A percentile compares a stretch with the other conserved stretches of the same genome.
Evolutionary conservation across 2,113 vertebrate genomes (phyloP).

Genomic region (Prochilodus magdalenae): DNA sequence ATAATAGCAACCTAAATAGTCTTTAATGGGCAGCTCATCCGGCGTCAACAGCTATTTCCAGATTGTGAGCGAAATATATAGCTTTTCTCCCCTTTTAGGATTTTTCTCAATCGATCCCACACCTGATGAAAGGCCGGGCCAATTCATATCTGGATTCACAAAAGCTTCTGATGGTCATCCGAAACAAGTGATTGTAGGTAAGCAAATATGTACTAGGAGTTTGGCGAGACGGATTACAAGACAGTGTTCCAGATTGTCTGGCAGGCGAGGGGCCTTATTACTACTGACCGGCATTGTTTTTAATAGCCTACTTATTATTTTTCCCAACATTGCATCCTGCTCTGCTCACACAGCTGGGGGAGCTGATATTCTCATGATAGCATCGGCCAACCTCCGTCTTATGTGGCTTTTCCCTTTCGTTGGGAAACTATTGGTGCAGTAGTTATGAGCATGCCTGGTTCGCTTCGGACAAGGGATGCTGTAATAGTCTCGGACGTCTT

Average conservation of each 20-base stretch:
- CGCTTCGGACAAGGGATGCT: too few species aligned
- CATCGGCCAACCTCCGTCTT: too few species aligned
- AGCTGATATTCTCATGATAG: too few species aligned
- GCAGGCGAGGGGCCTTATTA: neutral
- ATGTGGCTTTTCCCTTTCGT: too few species aligned
- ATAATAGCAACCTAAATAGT: slow-evolving; percentile 20
- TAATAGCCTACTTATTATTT: too few species aligned
- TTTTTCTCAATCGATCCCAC: neutral
- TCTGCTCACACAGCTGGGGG: too few species aligned
- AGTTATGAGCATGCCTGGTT: too few species aligned
- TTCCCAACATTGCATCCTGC: too few species aligned
- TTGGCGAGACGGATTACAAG: too few species aligned
- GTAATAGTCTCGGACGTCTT: too few species aligned
- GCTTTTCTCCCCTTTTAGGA: neutral
- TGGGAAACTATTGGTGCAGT: too few species aligned
- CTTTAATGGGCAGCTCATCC: neutral
- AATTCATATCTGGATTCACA: neutral
- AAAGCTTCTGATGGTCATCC: neutral
- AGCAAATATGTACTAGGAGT: neutral
- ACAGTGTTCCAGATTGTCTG: neutral
- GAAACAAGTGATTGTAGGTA: neutral
- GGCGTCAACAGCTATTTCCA: slow-evolving; percentile 7
- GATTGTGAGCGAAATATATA: neutral
- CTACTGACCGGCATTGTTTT: neutral
- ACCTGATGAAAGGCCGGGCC: neutral